These are phyloP conservation scores for Gadopsis marmoratus DNA, from an alignment of 2,797 vertebrate species.

Conservation along the genomic window DNA sequence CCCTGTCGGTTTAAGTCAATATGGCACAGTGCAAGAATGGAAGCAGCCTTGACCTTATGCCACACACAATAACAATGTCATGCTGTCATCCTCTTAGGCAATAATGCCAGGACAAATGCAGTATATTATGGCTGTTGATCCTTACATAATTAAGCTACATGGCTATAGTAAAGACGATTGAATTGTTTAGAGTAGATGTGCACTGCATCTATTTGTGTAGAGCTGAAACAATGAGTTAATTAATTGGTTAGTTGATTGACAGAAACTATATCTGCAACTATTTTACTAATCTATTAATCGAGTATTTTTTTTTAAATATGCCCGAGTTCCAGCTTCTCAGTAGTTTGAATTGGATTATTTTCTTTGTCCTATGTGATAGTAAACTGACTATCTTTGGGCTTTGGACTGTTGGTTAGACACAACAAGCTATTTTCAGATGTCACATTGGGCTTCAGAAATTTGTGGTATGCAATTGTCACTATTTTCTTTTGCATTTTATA, in stretches of 20 bases:
- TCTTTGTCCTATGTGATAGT: neutral
- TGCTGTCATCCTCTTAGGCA: neutral
- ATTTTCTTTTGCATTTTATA: neutral
- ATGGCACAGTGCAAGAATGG: conserved; percentile 21
- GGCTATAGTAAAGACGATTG: neutral
- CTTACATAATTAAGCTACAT: neutral
- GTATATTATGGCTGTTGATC: neutral
- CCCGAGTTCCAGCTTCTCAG: neutral
- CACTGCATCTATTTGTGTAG: neutral
- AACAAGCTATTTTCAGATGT: neutral
- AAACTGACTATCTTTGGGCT: neutral
- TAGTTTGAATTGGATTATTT: neutral
- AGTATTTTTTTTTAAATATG: neutral
- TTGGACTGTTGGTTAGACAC: neutral
- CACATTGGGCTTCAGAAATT: neutral
- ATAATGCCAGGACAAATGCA: neutral
- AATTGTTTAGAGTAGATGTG: neutral
- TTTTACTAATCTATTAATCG: neutral
- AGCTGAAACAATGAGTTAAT: neutral
- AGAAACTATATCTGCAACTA: neutral
- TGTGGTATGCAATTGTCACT: neutral
- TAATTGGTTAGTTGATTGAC: neutral
- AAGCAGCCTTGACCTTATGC: conserved; percentile 29
- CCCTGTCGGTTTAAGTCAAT: conserved; percentile 52
- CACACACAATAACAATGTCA: conserved; percentile 23